Evolutionary conservation across 2,888 invertebrate species (phyloP), one percentile per base, ranked within the genome.

Genomic region (Pherbina coryleti): DNA sequence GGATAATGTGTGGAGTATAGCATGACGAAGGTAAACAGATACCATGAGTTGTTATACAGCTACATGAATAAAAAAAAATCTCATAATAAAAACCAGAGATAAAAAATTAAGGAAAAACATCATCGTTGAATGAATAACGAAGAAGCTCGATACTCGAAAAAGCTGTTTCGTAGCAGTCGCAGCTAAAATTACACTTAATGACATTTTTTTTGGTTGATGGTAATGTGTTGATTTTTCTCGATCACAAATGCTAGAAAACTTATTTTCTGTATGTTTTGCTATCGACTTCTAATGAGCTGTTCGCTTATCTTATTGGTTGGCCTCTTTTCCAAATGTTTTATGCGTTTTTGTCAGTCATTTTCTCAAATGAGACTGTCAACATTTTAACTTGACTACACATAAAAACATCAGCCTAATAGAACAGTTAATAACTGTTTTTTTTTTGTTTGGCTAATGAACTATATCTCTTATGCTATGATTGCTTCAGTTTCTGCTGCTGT

Each of bases 161-260:
- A 25, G 28, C 19, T 22, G 11, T 25, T 3, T 60, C 25, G 25
- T 25, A 60, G 57, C 22, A 25, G 57, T 25, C 22, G n/a, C 57
- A 60, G 22, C 57, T 60, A 25, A 19, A 60, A 60, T 60, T 60
- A 60, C 57, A 60, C 28, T 60, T 60, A 60, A 60, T 60, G 57
- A 60, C 57, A 25, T 25, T 5, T 60, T 57, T 57, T 60, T 60
- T 22, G 11, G 3, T 11, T 60, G 5, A 25, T 25, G 3, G 25
- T 14, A 11, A 60, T n/a, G 28, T 19, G 22, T 60, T 22, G 28
- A 25, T 25, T n/a, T 60, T 60, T 60, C 57, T 55, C 57, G 4
- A 14, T 28, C 9, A 3, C 25, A 60, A 25, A 60, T 60, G 57
- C 57, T 11, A 28, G 57, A 60, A 28, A 60, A 60, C 28, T 22